Base-by-base conservation (phyloP, 2,888 invertebrate species). In the Choristoneura rosaceana region DNA sequence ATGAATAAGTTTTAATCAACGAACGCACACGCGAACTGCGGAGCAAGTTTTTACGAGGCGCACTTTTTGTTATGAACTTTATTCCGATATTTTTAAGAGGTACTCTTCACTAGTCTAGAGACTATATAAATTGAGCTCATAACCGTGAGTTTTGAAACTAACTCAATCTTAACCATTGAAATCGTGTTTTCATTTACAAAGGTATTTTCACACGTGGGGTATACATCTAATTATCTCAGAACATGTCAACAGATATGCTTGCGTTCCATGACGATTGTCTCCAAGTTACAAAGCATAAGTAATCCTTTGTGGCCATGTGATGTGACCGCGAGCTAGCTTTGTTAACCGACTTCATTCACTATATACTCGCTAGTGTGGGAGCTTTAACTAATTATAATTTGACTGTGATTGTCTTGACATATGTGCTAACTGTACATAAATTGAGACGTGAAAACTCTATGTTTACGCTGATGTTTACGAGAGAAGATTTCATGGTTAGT, bases 311-410 rank as follows among this genome's bases (percentile, higher is more conserved):
- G 41, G 3, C 41, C 45, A 61, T 52, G 59, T 15, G 25, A 50
- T 64, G 65, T 62, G 62, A 55, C 41, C 8, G 38, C 10, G 34
- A 43, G 55, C 17, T 61, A 71, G 62, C 45, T 62, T 71, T 71
- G 67, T 58, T 67, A n/a, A n/a, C n/a, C n/a, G n/a, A n/a, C n/a
- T n/a, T n/a, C n/a, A n/a, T n/a, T n/a, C n/a, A n/a, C n/a, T n/a
- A n/a, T 47, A 10, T 14, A 5, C 8, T 2, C 7, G n/a, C 15
- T 8, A 17, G 61, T 50, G 70, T 71, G 66, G 61, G 71, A 71
- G 9, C 43, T 7, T 55, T 52, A 41, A n/a, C 45, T 50, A 64
- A 64, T 71, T 62, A 62, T 43, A 55, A 61, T 68, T 68, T 50
- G 10, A 38, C 38, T 50, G n/a, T 38, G 9, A 69, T 61, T 61